Base-by-base conservation (phyloP, 2,797 vertebrate genomes). In the Spinibarbus caldwelli region DNA sequence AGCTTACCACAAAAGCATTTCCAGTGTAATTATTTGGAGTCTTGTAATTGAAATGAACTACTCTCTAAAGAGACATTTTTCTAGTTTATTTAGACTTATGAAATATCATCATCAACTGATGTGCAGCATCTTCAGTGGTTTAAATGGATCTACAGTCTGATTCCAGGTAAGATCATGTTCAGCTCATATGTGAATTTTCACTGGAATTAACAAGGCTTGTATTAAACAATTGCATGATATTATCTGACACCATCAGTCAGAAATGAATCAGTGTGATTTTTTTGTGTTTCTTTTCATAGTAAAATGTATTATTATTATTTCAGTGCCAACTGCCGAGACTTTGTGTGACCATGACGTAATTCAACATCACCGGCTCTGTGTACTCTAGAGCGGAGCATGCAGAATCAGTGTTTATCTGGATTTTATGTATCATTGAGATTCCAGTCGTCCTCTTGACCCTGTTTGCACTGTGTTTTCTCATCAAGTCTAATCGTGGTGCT, bases 381-480 rank as follows among this genome's bases (percentile, higher is more conserved):
- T 80, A 66, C 52, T 10, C 52, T 10, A 54, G 52, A 54, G 52
- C 9, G 3, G 62, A 49, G 3, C 9, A 10, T 34, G 43, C 9
- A 4, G 78, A 80, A 80, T 12, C 62, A 2, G 12, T 80, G 6
- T 80, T 68, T 23, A 68, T 68, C 43, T 80, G 78, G 62, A 62
- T 68, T 49, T 5, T 68, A 29, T 47, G 26, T 3, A 34, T 36
- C 29, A 36, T 52, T 68, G 78, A 80, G 45, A n/a, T 80, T 49
- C 78, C 78, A 34, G 26, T 67, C 23, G 1, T 68, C 14, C 64
- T 52, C 29, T 52, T 80, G 52, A 80, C 78, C 19, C 43, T 80
- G 41, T n/a, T 68, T 68, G 64, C 78, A 15, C 3, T 80, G 78
- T 80, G 41, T 49, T 52, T 31, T 68, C 78, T 80, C 26, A 52